phyloP scores from a whole-genome alignment of 2,797 vertebrate species.

The Glossophaga mutica region DNA sequence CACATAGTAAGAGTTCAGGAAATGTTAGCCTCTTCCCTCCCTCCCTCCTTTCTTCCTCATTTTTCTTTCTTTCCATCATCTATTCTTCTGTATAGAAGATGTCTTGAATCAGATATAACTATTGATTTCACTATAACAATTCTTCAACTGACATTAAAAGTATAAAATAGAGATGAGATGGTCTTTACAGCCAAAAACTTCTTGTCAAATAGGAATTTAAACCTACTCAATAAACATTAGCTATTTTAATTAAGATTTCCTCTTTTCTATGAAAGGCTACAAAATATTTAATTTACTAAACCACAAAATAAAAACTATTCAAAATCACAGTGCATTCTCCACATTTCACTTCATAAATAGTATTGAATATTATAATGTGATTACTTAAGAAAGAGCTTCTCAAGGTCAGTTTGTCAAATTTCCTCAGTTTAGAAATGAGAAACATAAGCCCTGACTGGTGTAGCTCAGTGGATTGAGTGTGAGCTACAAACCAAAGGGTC shows the following conservation, averaged over 20 bases:
- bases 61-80: not conserved
- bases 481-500: too few species aligned
- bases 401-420: not conserved
- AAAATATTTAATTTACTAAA: not conserved
- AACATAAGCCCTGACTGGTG: not conserved
- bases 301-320: not conserved
- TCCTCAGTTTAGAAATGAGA: not conserved
- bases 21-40: not conserved
- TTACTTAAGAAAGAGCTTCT: not conserved
- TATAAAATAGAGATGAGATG: not conserved
- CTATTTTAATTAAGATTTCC: not conserved
- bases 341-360: not conserved
- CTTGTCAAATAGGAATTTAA: not conserved
- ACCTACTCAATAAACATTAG: not conserved
- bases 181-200: not conserved
- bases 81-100: not conserved
- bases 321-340: not conserved
- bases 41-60: not conserved
- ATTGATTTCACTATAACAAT: not conserved
- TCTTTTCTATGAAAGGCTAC: not conserved
- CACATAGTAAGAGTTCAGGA: not conserved
- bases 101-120: not conserved
- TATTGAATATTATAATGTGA: not conserved
- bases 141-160: not conserved
- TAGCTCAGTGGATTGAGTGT: too few species aligned